phyloP scores from a whole-genome alignment of 2,888 invertebrate species.

The Petrophora chlorosata region DNA sequence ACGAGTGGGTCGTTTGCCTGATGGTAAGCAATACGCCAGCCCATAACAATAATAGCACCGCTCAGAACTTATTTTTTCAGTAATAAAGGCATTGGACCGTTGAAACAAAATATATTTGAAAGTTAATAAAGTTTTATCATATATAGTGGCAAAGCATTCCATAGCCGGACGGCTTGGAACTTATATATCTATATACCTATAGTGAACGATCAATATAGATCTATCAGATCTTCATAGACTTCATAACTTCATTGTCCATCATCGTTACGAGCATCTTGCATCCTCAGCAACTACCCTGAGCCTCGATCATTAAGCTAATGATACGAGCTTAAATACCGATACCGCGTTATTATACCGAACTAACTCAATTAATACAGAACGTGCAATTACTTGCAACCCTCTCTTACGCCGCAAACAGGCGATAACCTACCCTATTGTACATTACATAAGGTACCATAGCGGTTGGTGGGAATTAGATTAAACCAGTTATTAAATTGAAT shows the following conservation, averaged over 20 bases:
- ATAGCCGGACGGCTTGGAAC: too few species aligned
- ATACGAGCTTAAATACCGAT: slow-evolving; percentile 62
- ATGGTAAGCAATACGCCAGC: too few species aligned
- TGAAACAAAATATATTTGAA: too few species aligned
- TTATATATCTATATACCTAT: too few species aligned
- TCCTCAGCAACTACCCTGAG: slow-evolving; percentile 45
- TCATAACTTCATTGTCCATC: too few species aligned
- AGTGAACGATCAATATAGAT: slow-evolving; percentile 17
- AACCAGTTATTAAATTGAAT: slow-evolving; percentile 52
- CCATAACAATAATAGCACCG: too few species aligned
- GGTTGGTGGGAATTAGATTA: slow-evolving; percentile 23
- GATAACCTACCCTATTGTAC: slow-evolving; percentile 5
- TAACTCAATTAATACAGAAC: slow-evolving; percentile 63
- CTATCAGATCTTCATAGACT: slow-evolving; percentile 34
- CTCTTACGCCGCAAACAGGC: not conserved
- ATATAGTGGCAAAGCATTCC: too few species aligned
- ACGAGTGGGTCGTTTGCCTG: too few species aligned
- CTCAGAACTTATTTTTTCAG: too few species aligned
- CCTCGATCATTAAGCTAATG: slow-evolving; percentile 64
- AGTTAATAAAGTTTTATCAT: too few species aligned
- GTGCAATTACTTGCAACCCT: slow-evolving; percentile 43
- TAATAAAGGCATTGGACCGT: too few species aligned
- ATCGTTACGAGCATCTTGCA: slow-evolving; percentile 31
- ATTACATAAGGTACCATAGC: slow-evolving; percentile 24
- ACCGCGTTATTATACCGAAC: slow-evolving; percentile 59